Evolutionary conservation across 2,888 invertebrate species (phyloP), one percentile per base, ranked within the genome.

Genomic region (Eilema depressum): DNA sequence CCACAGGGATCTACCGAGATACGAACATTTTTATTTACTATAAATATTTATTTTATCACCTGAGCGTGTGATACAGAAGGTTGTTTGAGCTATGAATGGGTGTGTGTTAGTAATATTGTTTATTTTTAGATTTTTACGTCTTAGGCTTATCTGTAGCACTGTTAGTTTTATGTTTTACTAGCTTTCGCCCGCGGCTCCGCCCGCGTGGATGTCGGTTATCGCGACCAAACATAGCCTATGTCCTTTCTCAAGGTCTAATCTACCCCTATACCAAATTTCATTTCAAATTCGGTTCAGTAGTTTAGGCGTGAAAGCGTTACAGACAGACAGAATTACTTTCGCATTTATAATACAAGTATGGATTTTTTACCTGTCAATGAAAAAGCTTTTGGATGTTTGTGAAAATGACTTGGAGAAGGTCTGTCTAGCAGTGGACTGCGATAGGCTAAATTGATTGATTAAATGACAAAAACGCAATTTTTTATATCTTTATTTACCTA

Each of bases 21-120:
- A 71, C 74, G 71, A 78, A 81, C 73, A 82, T 83, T 87, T 86
- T 83, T 85, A 82, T 88, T 86, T 81, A 77, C 79, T 82, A 83
- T 83, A 80, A 82, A 83, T 85, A 85, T 85, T 84, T 78, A 82
- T 83, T 79, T 75, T 75, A 78, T 71, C 77, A 82, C 78, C 78
- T 82, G 73, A 60, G 56, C 66, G 70, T 71, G 73, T 63, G 73
- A 53, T 62, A 61, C 25, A 61, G 73, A 75, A 67, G 74, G 73
- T 64, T 71, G 26, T 70, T 62, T 60, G 60, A 25, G 12, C 8
- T 23, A 59, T 23, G 26, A 59, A 26, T 25, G 57, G 25, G 25
- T 59, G 57, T 26, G 57, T 53, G 53, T n/a, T 53, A n/a, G 53
- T 53, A 47, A 47, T 47, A 53, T n/a, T 53, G 53, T 53, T 53